phyloP scores from a whole-genome alignment of 2,888 invertebrate genomes.

The Drosophila algonquin region DNA sequence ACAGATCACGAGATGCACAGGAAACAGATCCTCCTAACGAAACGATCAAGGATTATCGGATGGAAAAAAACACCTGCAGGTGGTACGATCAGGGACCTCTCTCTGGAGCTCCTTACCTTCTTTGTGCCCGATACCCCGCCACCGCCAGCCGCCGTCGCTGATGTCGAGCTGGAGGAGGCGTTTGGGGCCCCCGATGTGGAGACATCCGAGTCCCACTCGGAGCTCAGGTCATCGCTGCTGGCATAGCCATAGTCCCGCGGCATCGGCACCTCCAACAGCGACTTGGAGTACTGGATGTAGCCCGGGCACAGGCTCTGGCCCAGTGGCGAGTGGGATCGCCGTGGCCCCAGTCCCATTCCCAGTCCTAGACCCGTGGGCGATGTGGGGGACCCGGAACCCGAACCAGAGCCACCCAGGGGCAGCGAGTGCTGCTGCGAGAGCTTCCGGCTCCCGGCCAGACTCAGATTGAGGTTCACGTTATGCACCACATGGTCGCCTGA shows the following conservation, averaged over 20 bases:
- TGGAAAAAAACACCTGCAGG: background rate
- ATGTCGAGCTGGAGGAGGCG: conserved; percentile 37
- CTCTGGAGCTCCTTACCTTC: conserved; percentile 48
- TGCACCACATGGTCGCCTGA: conserved; percentile 55
- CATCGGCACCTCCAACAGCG: conserved; percentile 90
- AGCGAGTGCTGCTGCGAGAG: conserved; percentile 59
- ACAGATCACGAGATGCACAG: background rate
- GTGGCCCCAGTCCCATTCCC: conserved; percentile 29
- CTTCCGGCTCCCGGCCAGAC: conserved; percentile 48
- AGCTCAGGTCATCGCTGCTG: conserved; percentile 95
- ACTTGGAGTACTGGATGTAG: conserved; percentile 92
- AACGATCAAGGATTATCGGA: background rate
- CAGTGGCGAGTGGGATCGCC: conserved; percentile 83
- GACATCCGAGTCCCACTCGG: conserved; percentile 95
- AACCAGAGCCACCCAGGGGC: conserved; percentile 26
- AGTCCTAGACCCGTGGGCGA: conserved; percentile 23
- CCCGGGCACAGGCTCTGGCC: conserved; percentile 85
- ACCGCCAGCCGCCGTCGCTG: conserved; percentile 39
- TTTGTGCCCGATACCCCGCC: conserved; percentile 35
- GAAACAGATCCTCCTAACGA: background rate
- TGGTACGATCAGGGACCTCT: background rate
- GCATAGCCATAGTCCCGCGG: conserved; percentile 93
- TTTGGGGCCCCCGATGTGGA: conserved; percentile 62
- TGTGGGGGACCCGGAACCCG: conserved; percentile 41
- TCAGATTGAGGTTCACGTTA: conserved; percentile 70